A percentile compares a stretch with the other conserved stretches of the same genome.
Conservation (phyloP, 2,113 vertebrate species). For the Dissostichus mawsoni region DNA sequence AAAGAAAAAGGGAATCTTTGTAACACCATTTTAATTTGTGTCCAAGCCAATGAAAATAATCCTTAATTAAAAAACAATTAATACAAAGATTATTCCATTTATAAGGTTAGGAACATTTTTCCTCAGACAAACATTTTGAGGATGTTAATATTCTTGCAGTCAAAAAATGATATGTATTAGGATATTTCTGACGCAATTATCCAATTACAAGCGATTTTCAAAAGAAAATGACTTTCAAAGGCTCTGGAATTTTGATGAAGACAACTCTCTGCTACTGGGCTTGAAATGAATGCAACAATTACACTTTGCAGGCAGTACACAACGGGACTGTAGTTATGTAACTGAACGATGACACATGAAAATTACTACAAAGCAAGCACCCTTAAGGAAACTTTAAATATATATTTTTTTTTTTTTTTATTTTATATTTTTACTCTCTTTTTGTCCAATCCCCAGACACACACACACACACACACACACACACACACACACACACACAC, state of each 20-base stretch:
- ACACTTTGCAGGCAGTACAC: neutral
- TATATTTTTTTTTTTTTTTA: too few species aligned
- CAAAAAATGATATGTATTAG: neutral
- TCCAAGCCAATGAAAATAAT: neutral
- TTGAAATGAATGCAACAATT: conserved; percentile 16
- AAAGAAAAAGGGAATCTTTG: neutral
- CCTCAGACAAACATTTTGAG: too few species aligned
- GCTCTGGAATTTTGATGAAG: neutral
- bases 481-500: too few species aligned
- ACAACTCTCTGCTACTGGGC: neutral
- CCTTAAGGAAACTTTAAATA: conserved; percentile 7
- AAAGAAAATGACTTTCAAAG: conserved; percentile 1
- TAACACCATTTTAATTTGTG: neutral
- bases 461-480: too few species aligned
- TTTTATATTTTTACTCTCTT: too few species aligned
- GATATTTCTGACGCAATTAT: neutral
- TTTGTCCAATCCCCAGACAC: too few species aligned
- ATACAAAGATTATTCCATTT: too few species aligned
- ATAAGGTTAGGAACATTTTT: too few species aligned
- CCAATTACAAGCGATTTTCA: neutral
- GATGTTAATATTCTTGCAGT: too few species aligned
- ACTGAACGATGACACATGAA: conserved; percentile 17
- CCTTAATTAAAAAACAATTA: too few species aligned
- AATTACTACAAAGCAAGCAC: conserved; percentile 16
- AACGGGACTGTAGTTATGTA: neutral